Base-by-base conservation (phyloP, 2,113 vertebrate genomes). In the Chelonoidis abingdonii region DNA sequence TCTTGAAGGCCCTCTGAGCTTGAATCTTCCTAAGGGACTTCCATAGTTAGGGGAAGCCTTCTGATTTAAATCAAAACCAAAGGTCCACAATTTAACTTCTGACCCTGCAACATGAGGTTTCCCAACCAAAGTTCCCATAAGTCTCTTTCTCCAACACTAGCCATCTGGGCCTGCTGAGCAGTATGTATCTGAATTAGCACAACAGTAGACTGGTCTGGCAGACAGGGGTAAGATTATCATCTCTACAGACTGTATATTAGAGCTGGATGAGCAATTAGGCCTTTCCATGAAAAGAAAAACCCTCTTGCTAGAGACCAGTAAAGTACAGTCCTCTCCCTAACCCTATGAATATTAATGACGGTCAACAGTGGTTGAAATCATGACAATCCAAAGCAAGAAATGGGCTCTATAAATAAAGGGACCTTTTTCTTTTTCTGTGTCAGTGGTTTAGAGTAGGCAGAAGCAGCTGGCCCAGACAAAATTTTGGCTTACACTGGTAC, bases 71-170 rank as follows among this genome's bases (percentile, higher is more conserved):
- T 19, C 62, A 47, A 21, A 7, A 69, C 44, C 80, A 93, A 93
- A 44, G 22, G 87, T 54, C 27, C 80, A 50, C 0, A 4, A 80
- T 81, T 93, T 91, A 96, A 96, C 84, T 93, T 80, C 82, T 72
- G 88, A 16, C 57, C 82, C 29, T 22, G 44, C 86, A 87, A 94
- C 80, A 35, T 44, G 25, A 83, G 19, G 53, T 88, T 94, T 96
- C 92, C 91, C 93, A 83, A 97, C 93, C 69, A 94, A 87, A 88
- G 96, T 95, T 92, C 76, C 90, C 44, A 76, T 92, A 57, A 92
- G 92, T 95, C 93, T 82, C 69, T 62, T 88, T 53, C 47, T 91
- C 29, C 75, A 57, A 84, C 50, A 31, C 47, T 1, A 4, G 83
- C 11, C 86, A 47, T n/a, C 79, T 31, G 17, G 47, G 84, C 47